These are phyloP conservation scores for Nothura maculosa DNA, from an alignment of 2,797 vertebrate species.

Conservation along the genomic window DNA sequence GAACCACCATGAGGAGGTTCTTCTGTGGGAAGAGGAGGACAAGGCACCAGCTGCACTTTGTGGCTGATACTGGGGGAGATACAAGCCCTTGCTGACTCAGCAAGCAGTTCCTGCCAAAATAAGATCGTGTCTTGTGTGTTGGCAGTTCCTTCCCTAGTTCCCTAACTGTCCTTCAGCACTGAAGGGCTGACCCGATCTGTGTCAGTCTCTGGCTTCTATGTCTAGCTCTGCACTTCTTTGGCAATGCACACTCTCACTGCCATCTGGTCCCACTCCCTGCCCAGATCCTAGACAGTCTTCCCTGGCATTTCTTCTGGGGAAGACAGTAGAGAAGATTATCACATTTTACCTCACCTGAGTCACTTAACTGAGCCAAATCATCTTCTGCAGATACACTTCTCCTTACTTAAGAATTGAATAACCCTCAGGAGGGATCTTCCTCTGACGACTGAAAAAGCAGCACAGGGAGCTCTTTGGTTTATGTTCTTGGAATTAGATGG, in stretches of 20 bases:
- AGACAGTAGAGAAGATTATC: not conserved
- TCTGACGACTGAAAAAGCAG: not conserved
- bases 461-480: not conserved
- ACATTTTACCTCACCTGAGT: not conserved
- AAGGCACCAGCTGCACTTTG: not conserved
- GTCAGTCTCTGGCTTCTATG: fast-evolving
- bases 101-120: slow-evolving; percentile 4
- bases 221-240: not conserved
- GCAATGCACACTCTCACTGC: not conserved
- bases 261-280: not conserved
- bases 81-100: not conserved
- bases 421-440: not conserved
- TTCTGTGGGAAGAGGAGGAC: not conserved
- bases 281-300: not conserved
- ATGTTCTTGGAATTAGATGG: not conserved
- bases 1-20: not conserved
- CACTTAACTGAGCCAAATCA: not conserved
- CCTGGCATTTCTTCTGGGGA: fast-evolving
- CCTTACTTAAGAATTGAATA: not conserved
- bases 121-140: not conserved
- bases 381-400: not conserved
- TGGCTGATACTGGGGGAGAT: not conserved
- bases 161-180: not conserved
- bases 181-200: not conserved
- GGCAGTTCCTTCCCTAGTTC: not conserved